phyloP scores from a whole-genome alignment of 2,888 invertebrate species.

The Drosophila engyochracea region DNA sequence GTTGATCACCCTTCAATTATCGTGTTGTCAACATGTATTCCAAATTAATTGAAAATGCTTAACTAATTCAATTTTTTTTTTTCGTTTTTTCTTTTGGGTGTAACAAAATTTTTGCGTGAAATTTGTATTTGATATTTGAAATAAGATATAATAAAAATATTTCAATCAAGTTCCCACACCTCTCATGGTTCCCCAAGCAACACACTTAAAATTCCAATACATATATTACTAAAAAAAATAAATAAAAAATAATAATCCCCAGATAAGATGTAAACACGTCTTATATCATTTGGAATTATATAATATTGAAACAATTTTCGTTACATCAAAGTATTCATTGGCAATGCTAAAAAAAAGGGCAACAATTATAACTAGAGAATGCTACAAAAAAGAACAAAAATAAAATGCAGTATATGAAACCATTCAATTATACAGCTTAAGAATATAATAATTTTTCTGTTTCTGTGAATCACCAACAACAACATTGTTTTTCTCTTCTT shows the following conservation, averaged over 20 bases:
- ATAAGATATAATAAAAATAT: slow-evolving; percentile 1
- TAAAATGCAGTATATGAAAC: slow-evolving; percentile 52
- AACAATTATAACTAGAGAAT: slow-evolving; percentile 39
- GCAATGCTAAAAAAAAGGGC: slow-evolving; percentile 54
- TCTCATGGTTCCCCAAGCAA: slow-evolving; percentile 47
- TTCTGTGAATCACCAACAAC: slow-evolving; percentile 85
- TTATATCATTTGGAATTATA: slow-evolving; percentile 32
- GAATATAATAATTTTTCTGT: slow-evolving; percentile 83
- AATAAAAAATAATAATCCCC: slow-evolving; percentile 1
- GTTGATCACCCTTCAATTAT: slow-evolving; percentile 3
- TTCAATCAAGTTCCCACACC: slow-evolving; percentile 25
- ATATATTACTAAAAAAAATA: slow-evolving; percentile 44
- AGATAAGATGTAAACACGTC: slow-evolving; percentile 16
- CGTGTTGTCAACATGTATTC: slow-evolving; percentile 34
- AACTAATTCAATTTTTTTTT: slow-evolving; percentile 16
- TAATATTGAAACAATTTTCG: slow-evolving; percentile 13
- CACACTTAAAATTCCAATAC: slow-evolving; percentile 44
- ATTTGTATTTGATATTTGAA: slow-evolving; percentile 22
- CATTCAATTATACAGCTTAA: slow-evolving; percentile 75
- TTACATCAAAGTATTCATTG: slow-evolving; percentile 40
- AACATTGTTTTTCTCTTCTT: slow-evolving; percentile 85
- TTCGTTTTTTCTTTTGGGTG: slow-evolving; percentile 78
- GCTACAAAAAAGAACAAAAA: slow-evolving; percentile 31
- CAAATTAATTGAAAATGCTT: slow-evolving; percentile 26
- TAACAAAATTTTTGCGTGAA: slow-evolving; percentile 79